phyloP scores from a whole-genome alignment of 2,113 vertebrate genomes.

The Sterrhoptilus dennistouni region DNA sequence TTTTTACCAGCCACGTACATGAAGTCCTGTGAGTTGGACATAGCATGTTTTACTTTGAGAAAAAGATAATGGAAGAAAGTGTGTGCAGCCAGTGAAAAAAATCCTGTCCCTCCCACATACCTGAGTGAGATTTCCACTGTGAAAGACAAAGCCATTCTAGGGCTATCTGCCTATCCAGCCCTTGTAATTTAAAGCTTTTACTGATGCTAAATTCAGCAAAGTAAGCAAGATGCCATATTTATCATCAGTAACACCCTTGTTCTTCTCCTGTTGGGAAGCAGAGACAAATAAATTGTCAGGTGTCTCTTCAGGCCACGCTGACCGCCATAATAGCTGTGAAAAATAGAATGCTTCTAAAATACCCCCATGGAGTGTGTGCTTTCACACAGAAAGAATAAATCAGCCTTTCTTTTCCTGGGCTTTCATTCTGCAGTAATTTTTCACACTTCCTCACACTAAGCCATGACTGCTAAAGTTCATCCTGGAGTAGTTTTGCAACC shows the following conservation, averaged over 20 bases:
- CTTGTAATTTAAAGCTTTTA: neutral
- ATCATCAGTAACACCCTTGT: neutral
- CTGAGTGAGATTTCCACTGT: neutral
- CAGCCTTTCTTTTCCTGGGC: neutral
- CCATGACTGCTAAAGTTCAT: neutral
- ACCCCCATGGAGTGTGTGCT: neutral
- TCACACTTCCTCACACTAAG: neutral
- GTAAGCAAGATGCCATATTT: neutral
- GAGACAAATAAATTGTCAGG: neutral
- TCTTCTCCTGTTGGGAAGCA: neutral
- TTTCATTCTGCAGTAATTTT: constrained; percentile 16
- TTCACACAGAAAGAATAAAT: neutral
- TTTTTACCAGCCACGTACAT: accelerated
- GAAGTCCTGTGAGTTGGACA: neutral
- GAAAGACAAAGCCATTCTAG: neutral
- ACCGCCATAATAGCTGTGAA: neutral
- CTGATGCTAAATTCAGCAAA: neutral
- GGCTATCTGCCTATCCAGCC: neutral
- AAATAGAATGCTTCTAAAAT: neutral
- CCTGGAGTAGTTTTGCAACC: neutral
- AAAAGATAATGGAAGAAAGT: neutral
- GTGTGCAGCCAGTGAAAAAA: neutral
- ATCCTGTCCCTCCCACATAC: neutral
- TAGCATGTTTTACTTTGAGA: neutral
- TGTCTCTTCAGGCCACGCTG: neutral